Conservation (phyloP, 2,888 invertebrate genomes). For the Himalopsyche japonica region DNA sequence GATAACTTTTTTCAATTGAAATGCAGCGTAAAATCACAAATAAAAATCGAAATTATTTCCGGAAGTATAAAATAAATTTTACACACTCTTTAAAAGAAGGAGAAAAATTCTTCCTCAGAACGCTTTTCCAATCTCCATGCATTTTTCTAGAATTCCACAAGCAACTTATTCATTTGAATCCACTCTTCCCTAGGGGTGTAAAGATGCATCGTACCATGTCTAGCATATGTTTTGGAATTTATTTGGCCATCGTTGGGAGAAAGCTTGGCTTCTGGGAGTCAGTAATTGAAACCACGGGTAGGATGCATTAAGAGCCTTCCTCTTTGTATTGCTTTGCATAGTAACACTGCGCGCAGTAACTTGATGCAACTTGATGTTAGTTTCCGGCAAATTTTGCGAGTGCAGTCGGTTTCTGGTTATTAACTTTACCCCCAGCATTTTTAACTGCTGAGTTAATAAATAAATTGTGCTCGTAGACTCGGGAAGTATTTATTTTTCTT, state of each 20-base stretch:
- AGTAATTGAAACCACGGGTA: not conserved
- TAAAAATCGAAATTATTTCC: too few species aligned
- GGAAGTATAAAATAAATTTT: too few species aligned
- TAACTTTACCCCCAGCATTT: not conserved
- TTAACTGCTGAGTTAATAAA: too few species aligned
- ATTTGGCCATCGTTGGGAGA: not conserved
- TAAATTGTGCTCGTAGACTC: too few species aligned
- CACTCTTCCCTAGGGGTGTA: not conserved
- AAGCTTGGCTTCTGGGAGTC: not conserved
- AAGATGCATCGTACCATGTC: not conserved
- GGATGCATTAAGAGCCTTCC: not conserved
- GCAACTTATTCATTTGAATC: not conserved
- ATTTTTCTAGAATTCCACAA: not conserved
- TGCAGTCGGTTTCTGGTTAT: not conserved
- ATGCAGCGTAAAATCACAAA: too few species aligned
- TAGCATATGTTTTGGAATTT: conserved; percentile 2
- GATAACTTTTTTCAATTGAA: too few species aligned
- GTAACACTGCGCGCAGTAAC: not conserved
- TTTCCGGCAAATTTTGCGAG: not conserved
- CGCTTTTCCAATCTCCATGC: not conserved
- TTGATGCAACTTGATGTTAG: not conserved
- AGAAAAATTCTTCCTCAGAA: too few species aligned
- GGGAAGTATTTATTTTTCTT: too few species aligned
- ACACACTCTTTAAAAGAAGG: too few species aligned
- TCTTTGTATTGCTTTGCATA: conserved; percentile 2